These are phyloP conservation scores for Cremastinae sp. DNA, from an alignment of 2,888 invertebrate genomes.

Conservation along the genomic window DNA sequence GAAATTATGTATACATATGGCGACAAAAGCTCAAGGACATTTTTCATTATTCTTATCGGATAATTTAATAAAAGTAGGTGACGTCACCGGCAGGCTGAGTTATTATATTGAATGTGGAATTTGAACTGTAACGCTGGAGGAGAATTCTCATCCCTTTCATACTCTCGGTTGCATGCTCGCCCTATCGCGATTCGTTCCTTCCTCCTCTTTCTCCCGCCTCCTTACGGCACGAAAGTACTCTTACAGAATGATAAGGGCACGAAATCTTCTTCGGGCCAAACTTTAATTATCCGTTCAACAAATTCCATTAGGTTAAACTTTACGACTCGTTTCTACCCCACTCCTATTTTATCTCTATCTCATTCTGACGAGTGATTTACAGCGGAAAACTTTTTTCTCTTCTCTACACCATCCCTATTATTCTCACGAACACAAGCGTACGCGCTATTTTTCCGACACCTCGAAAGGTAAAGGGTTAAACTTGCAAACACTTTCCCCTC, in stretches of 20 bases:
- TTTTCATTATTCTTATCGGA: conserved; percentile 9
- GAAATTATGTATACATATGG: too few relatives aligned
- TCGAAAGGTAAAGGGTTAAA: not conserved
- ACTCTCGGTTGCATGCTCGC: too few relatives aligned
- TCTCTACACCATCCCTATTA: not conserved
- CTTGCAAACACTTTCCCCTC: conserved; percentile 13
- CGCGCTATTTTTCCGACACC: not conserved
- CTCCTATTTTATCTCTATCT: conserved; percentile 41
- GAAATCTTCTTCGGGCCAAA: conserved; percentile 55
- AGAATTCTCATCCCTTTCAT: conserved; percentile 28
- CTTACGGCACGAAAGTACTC: conserved; percentile 8
- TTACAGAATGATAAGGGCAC: conserved; percentile 15
- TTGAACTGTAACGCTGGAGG: conserved; percentile 57
- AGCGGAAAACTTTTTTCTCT: conserved; percentile 3
- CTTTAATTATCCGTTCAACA: conserved; percentile 64
- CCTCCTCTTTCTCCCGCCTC: conserved; percentile 1
- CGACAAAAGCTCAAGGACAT: not conserved
- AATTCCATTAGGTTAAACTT: conserved; percentile 63
- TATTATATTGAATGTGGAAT: conserved; percentile 59
- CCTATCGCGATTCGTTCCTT: too few relatives aligned
- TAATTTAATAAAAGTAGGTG: conserved; percentile 42
- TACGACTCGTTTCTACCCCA: conserved; percentile 28
- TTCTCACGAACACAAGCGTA: not conserved
- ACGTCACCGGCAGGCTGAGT: conserved; percentile 43
- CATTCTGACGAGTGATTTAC: conserved; percentile 35